Conservation (phyloP, 2,888 invertebrate species). For the Charanyca ferruginea region DNA sequence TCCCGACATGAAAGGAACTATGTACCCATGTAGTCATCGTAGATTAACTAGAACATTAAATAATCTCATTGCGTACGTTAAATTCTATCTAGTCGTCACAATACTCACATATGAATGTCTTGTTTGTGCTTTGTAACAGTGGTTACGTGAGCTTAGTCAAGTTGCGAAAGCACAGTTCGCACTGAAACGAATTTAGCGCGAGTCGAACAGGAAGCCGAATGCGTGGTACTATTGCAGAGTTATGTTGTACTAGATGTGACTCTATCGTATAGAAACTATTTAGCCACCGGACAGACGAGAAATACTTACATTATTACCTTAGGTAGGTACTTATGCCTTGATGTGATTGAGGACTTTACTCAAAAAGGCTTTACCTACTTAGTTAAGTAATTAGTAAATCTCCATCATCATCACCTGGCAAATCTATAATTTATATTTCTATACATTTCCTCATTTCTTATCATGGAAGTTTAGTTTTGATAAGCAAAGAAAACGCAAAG, state of each 20-base stretch:
- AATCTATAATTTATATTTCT: too few species aligned
- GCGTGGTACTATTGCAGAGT: conserved; percentile 61
- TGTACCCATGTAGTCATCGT: background rate
- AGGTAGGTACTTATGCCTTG: too few species aligned
- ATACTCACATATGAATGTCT: conserved; percentile 65
- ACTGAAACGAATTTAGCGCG: conserved; percentile 85
- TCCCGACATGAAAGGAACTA: background rate
- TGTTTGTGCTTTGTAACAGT: conserved; percentile 77
- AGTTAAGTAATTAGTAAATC: background rate
- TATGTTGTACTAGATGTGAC: conserved; percentile 69
- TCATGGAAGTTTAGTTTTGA: too few species aligned
- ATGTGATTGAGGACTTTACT: too few species aligned
- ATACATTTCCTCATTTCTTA: too few species aligned
- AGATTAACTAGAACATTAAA: conserved; percentile 11
- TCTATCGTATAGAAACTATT: background rate
- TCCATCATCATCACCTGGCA: background rate
- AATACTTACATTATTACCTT: background rate
- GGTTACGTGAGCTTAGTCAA: conserved; percentile 84
- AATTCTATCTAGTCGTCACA: conserved; percentile 45
- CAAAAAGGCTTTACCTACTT: background rate
- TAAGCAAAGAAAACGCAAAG: too few species aligned
- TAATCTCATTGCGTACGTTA: conserved; percentile 34
- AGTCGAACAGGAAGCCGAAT: conserved; percentile 79
- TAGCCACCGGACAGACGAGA: too few species aligned
- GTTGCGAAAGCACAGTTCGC: conserved; percentile 83